Conservation (phyloP, 1,140 invertebrate species). For the Drosophila mayri region DNA sequence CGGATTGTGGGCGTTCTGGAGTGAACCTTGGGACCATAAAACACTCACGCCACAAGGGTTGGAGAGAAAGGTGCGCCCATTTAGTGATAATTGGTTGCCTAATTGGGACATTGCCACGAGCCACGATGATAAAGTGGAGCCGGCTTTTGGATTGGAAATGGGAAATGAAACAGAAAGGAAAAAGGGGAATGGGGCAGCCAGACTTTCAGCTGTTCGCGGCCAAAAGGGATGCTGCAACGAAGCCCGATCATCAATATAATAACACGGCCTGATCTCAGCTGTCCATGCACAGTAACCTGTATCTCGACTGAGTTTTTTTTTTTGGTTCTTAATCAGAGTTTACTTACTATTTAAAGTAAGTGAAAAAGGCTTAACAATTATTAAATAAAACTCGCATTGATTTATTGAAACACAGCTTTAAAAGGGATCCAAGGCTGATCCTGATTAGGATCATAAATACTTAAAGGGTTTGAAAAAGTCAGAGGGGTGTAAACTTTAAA, state of each 20-base stretch:
- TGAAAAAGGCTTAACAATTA: neutral
- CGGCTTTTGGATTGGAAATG: neutral
- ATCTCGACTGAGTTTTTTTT: neutral
- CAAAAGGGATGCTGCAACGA: conserved; percentile 25
- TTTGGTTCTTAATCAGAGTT: too few species aligned
- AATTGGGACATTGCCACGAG: conserved; percentile 47
- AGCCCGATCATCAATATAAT: conserved; percentile 35
- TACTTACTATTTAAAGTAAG: too few species aligned
- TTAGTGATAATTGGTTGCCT: conserved; percentile 51
- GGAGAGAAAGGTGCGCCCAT: conserved; percentile 38
- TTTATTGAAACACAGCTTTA: neutral
- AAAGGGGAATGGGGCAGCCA: neutral
- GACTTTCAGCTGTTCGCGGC: conserved; percentile 24
- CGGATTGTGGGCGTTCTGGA: conserved; percentile 42
- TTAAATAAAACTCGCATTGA: neutral
- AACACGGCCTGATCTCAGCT: conserved; percentile 37
- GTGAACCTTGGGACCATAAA: conserved; percentile 18
- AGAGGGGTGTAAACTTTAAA: too few species aligned
- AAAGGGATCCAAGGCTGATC: too few species aligned
- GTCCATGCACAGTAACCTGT: neutral
- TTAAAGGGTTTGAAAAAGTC: neutral
- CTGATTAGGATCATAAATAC: neutral
- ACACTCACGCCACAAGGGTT: conserved; percentile 16
- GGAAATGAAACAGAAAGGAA: neutral
- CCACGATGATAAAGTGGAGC: conserved; percentile 27